phyloP scores from a whole-genome alignment of 2,888 invertebrate species.

The Eristalinus aeneus region DNA sequence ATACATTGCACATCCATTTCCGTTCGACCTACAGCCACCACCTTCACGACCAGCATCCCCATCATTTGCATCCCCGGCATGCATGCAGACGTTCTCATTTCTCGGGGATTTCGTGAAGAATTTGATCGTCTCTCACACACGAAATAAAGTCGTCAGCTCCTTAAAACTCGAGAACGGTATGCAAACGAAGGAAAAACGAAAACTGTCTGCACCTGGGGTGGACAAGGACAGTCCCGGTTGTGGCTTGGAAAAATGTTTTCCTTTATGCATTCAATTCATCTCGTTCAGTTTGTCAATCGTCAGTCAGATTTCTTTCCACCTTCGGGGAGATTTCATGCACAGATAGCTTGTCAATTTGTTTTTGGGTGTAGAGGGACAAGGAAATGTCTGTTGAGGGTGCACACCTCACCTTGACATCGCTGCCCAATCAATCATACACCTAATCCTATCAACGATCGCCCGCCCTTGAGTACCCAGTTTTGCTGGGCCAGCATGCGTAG shows the following conservation, averaged over 20 bases:
- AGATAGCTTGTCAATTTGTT: neutral
- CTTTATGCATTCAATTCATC: constrained; percentile 46
- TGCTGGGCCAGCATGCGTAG: neutral
- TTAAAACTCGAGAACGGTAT: constrained; percentile 29
- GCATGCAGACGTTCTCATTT: neutral
- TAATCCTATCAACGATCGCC: neutral
- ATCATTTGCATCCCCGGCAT: neutral
- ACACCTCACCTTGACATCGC: neutral
- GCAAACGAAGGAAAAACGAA: constrained; percentile 33
- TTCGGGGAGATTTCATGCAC: neutral
- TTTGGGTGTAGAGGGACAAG: neutral
- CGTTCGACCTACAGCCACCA: neutral
- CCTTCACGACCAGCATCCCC: neutral
- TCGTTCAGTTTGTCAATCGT: constrained; percentile 26
- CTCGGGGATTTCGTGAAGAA: neutral
- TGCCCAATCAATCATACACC: neutral
- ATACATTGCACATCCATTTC: neutral
- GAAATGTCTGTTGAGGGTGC: neutral
- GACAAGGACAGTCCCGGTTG: neutral
- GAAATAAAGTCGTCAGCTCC: constrained; percentile 4
- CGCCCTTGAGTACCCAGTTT: neutral
- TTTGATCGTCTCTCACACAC: neutral
- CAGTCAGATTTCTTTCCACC: constrained; percentile 50
- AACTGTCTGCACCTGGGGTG: constrained; percentile 14
- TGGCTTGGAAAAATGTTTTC: constrained; percentile 12